Evolutionary conservation across 37 sponge, comb jelly and placozoan genomes (phyloP), one percentile per base, ranked within the genome.

Genomic region (Spongia lamella): DNA sequence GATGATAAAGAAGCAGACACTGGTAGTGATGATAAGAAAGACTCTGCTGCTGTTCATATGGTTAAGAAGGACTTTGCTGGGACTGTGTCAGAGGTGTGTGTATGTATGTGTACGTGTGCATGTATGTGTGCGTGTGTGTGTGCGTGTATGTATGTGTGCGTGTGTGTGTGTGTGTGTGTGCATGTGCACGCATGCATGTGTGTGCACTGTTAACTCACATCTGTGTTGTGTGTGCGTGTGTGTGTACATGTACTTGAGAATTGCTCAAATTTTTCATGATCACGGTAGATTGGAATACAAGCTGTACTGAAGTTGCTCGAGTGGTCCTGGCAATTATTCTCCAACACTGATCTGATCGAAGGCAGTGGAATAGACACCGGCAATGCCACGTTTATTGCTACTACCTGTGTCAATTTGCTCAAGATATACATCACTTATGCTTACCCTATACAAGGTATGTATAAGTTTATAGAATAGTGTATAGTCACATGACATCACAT

Each of bases 271-370:
- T n/a, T n/a, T n/a, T n/a, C n/a, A n/a, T 9, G 29, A 4, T 64
- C 1, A 1, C 37, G 51, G 17, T 49, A 92, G 93, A 73, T 53
- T 75, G 89, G 89, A 14, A 32, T 89, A 25, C 61, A 74, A 9
- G 79, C 94, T n/a, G 65, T 93, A 21, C 77, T 89, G 37, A 56
- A 64, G 1, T 72, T 93, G 0, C 70, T 93, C 56, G 79, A 83
- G 30, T 93, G 94, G 94, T 56, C 86, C 1, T 93, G 94, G 94
- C 38, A 52, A 0, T n/a, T 51, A 21, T 53, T 82, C 27, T 24
- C 62, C 3, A 65, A 51, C 33, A 31, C 39, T 7, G 15, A n/a
- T n/a, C 56, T 53, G 7, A 11, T 55, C 0, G 34, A 32, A 1
- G 39, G 16, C 2, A 29, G 70, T 7, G 55, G 29, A 9, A 2